Evolutionary conservation across 2,113 vertebrate genomes (phyloP).

Genomic region (Antigone vipio): DNA sequence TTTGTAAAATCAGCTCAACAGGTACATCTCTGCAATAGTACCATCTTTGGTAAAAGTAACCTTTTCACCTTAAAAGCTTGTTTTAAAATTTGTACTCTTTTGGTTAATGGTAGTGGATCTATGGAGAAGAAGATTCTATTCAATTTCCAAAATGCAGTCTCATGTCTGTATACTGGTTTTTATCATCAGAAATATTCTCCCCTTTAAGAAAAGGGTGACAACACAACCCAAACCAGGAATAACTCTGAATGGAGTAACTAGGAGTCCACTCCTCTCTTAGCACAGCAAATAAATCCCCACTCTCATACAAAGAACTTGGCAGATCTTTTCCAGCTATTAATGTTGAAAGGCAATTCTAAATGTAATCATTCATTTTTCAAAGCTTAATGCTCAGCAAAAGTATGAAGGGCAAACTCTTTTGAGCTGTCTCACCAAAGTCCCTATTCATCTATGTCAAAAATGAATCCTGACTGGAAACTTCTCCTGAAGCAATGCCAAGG

Average conservation of each 20-base stretch:
- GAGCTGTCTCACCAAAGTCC: not conserved
- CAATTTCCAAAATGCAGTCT: not conserved
- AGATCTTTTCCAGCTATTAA: not conserved
- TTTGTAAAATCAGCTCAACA: not conserved
- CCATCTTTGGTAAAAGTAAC: not conserved
- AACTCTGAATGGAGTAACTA: not conserved
- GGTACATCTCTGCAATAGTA: not conserved
- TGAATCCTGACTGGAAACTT: not conserved
- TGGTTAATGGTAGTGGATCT: not conserved
- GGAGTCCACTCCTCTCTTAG: not conserved
- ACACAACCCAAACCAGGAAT: not conserved
- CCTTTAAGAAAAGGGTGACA: not conserved
- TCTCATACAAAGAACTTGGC: not conserved
- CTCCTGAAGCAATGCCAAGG: not conserved
- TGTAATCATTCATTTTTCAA: not conserved
- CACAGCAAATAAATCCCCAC: not conserved
- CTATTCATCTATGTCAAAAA: slow-evolving; percentile 29
- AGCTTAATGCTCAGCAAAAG: not conserved
- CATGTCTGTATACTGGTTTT: not conserved
- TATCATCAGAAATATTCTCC: not conserved
- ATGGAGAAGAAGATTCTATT: not conserved
- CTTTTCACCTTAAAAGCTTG: not conserved
- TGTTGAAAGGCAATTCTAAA: slow-evolving; percentile 20
- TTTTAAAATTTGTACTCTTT: not conserved
- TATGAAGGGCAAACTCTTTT: not conserved